A percentile compares a stretch with the other conserved stretches of the same genome.
phyloP scores from a whole-genome alignment of 2,113 vertebrate species.

The Riparia riparia region DNA sequence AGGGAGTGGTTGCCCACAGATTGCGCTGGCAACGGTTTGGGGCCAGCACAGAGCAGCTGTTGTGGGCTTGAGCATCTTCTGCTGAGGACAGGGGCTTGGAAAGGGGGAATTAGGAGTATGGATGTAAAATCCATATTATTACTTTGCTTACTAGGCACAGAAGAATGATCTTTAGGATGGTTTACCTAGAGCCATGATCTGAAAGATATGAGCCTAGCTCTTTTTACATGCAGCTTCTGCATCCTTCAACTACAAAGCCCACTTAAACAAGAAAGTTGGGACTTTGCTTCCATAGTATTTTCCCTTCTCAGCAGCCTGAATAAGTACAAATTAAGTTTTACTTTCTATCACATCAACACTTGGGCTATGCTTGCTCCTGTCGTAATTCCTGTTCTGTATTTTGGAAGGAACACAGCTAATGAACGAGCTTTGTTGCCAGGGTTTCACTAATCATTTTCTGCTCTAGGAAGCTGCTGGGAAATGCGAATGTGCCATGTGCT shows the following conservation, averaged over 20 bases:
- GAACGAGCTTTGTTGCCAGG: neutral
- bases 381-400: neutral
- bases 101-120: neutral
- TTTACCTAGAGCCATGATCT: neutral
- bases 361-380: neutral
- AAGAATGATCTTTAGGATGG: neutral
- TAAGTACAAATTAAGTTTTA: neutral
- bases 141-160: neutral
- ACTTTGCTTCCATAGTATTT: neutral
- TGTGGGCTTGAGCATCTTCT: neutral
- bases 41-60: neutral
- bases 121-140: neutral
- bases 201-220: neutral
- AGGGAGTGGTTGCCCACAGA: neutral
- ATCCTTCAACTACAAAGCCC: neutral
- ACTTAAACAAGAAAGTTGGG: neutral
- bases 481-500: neutral
- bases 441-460: neutral
- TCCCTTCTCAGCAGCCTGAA: neutral
- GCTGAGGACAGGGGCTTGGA: neutral
- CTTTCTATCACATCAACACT: neutral
- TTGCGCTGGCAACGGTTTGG: neutral
- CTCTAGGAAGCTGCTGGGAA: neutral
- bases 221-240: neutral
- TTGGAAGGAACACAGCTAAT: neutral